A percentile compares a stretch with the other conserved stretches of the same genome.
Evolutionary conservation across 2,113 vertebrate species (phyloP).

Genomic region (Conger conger): DNA sequence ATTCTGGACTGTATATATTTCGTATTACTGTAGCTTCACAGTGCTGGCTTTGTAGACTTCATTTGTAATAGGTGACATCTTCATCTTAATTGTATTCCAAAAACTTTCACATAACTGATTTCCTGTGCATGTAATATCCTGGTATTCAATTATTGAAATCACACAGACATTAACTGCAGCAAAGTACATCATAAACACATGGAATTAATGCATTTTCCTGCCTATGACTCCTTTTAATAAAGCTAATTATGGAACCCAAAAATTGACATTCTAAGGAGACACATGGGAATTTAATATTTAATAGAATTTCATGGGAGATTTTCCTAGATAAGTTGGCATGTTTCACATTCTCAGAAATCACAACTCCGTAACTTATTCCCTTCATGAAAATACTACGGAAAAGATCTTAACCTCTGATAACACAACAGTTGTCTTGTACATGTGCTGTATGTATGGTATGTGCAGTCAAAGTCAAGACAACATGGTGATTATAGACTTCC

Average conservation of each 20-base stretch:
- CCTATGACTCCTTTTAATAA: too few species aligned
- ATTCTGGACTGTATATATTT: too few species aligned
- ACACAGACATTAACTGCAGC: not conserved
- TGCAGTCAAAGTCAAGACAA: not conserved
- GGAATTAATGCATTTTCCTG: not conserved
- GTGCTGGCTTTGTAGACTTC: not conserved
- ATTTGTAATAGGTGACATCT: not conserved
- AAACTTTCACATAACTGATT: not conserved
- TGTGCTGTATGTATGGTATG: not conserved
- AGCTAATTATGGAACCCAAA: not conserved
- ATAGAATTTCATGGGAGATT: not conserved
- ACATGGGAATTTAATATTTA: not conserved
- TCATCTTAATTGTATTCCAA: not conserved
- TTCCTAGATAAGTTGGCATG: not conserved
- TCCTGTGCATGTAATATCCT: too few species aligned
- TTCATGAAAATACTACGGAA: not conserved
- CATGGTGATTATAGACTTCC: not conserved
- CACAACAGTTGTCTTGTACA: conserved; percentile 3
- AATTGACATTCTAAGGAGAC: not conserved
- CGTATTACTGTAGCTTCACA: not conserved
- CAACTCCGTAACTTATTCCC: not conserved
- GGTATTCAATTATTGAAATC: not conserved
- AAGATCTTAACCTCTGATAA: not conserved
- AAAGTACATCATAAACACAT: too few species aligned
- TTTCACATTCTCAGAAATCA: conserved; percentile 2